Base-by-base conservation (phyloP, 2,113 vertebrate genomes). In the Malurus elegans region DNA sequence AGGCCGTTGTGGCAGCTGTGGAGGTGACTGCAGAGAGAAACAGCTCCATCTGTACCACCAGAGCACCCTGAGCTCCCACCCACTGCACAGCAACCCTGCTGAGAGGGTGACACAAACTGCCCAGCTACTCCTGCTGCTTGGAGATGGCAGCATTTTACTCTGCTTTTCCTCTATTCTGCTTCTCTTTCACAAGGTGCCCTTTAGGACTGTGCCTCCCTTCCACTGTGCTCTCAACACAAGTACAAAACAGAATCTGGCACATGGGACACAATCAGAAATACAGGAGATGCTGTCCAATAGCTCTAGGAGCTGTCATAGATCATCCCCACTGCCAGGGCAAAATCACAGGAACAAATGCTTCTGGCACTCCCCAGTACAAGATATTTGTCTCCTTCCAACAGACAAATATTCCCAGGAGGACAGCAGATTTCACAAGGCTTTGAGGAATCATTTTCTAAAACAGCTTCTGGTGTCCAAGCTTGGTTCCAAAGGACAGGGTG, bases 401-500 rank as follows among this genome's bases (percentile, higher is more conserved):
- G 18, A 21, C 58, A 83, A 6, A 14, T 29, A 2, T 6, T 15
- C 11, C 31, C 36, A 81, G 19, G 51, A 70, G 28, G 9, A 10
- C 10, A 70, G 19, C 28, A 66, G 45, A 19, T 15, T 24, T 8
- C 14, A 25, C 25, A 26, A 5, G 31, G 13, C 28, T 40, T 23
- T 16, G 29, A 56, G 50, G 9, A 66, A 32, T 2, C 17, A 9
- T 5, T 32, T 67, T 12, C 58, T 3, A 4, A 19, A 58, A 38
- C 6, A 48, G 50, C 18, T 3, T 72, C n/a, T n/a, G n/a, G n/a
- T n/a, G n/a, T n/a, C 98, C 97, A 14, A 98, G 97, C 94, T 99
- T 99, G 60, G 98, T 76, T 31, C 98, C 98, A 95, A 99, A 98
- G 64, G 95, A 38, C 70, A 99, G 97, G 7, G 97, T 61, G 19